Conservation (phyloP, 2,888 invertebrate genomes). For the Sepiola atlantica region DNA sequence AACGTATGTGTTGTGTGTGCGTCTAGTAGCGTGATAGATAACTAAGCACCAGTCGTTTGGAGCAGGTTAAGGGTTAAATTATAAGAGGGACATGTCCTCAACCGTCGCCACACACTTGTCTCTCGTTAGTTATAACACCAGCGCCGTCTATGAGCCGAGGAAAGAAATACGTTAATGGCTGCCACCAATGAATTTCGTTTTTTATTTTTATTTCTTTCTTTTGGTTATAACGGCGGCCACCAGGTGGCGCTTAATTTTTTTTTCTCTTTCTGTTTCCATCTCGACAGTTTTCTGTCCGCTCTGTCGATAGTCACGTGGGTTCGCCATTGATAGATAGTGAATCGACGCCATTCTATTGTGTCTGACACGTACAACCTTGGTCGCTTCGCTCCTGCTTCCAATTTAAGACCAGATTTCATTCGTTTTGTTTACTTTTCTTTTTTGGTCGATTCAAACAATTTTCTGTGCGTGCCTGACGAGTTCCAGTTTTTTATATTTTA, state of each 20-base stretch:
- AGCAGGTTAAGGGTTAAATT: neutral
- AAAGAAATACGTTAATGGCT: neutral
- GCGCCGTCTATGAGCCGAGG: neutral
- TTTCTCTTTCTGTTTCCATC: neutral
- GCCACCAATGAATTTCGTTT: neutral
- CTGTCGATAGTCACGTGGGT: neutral
- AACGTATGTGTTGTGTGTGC: neutral
- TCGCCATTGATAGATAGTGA: neutral
- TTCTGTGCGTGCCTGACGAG: conserved; percentile 21
- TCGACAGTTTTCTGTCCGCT: neutral
- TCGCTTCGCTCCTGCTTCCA: neutral
- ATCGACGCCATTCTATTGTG: neutral
- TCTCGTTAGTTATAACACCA: neutral
- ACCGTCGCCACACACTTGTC: neutral
- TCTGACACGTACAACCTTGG: conserved; percentile 23
- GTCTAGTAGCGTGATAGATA: neutral
- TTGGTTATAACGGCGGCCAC: neutral
- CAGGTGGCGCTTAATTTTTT: neutral
- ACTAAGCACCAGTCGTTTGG: neutral
- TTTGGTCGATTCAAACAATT: neutral
- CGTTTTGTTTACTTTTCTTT: neutral
- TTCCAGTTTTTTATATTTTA: neutral
- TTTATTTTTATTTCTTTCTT: neutral
- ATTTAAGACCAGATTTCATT: conserved; percentile 4
- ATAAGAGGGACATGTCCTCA: neutral